Percentiles rank a stretch among this genome's conserved stretches.
These are phyloP conservation scores for Fistularia tabacaria DNA, from an alignment of 2,797 vertebrate species.

Conservation along the genomic window DNA sequence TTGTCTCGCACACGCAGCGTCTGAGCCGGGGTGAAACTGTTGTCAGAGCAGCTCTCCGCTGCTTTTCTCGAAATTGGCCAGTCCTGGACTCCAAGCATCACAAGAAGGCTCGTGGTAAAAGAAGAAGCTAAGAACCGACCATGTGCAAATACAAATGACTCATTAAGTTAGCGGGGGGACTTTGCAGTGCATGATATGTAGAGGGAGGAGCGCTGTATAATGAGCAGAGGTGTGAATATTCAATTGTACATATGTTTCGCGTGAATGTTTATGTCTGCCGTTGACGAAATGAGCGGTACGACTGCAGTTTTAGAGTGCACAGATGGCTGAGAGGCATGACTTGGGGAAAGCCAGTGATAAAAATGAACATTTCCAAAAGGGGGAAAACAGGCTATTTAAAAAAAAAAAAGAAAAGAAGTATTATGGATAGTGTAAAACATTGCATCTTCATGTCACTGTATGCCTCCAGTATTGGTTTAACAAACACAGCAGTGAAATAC, in stretches of 20 bases:
- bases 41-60: constrained; percentile 42
- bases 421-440: constrained; percentile 1
- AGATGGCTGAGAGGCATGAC: constrained; percentile 41
- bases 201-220: constrained; percentile 27
- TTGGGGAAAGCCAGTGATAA: constrained; percentile 25
- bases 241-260: constrained; percentile 43
- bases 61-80: constrained; percentile 62
- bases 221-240: constrained; percentile 39
- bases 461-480: constrained; percentile 1
- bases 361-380: constrained; percentile 19
- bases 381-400: constrained; percentile 17
- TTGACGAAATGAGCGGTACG: constrained; percentile 14
- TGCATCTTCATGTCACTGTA: too few species aligned
- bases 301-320: constrained; percentile 27
- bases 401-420: constrained; percentile 10
- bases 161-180: constrained; percentile 30
- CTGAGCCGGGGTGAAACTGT: constrained; percentile 35
- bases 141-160: constrained; percentile 29
- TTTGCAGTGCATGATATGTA: too few species aligned
- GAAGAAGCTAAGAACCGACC: constrained; percentile 34
- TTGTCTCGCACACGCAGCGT: constrained; percentile 38
- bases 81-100: constrained; percentile 42
- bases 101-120: constrained; percentile 7
- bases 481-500: constrained; percentile 14
- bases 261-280: constrained; percentile 45